Evolutionary conservation across 2,113 vertebrate genomes (phyloP).

Genomic region (Plestiodon gilberti): DNA sequence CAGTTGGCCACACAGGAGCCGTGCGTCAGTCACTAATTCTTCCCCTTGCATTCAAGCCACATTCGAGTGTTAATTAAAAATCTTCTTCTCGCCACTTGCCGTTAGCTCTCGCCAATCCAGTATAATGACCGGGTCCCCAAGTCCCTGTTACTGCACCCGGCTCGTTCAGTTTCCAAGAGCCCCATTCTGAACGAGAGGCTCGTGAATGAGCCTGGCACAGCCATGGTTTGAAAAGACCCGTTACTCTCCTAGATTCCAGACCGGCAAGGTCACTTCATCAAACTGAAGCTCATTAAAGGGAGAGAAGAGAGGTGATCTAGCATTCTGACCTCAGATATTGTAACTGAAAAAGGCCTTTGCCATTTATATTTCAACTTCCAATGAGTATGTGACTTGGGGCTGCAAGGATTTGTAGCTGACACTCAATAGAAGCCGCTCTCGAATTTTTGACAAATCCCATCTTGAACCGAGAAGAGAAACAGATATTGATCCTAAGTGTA

Average conservation of each 20-base stretch:
- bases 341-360: slow-evolving; percentile 78
- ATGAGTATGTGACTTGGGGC: slow-evolving; percentile 80
- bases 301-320: slow-evolving; percentile 76
- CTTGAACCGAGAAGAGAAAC: slow-evolving; percentile 86
- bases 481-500: slow-evolving; percentile 90
- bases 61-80: slow-evolving; percentile 58
- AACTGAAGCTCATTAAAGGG: slow-evolving; percentile 81
- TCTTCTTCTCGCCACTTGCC: slow-evolving; percentile 22
- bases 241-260: slow-evolving; percentile 60
- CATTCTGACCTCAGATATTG: slow-evolving; percentile 78
- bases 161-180: background rate
- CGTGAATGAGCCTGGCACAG: slow-evolving; percentile 24
- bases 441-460: slow-evolving; percentile 88
- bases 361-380: slow-evolving; percentile 83
- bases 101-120: slow-evolving; percentile 30
- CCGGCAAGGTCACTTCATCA: slow-evolving; percentile 77
- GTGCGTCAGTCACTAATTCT: slow-evolving; percentile 3
- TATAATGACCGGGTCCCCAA: slow-evolving; percentile 46
- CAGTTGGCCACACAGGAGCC: slow-evolving; percentile 16
- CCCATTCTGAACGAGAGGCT: background rate
- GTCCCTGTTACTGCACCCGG: background rate
- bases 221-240: slow-evolving; percentile 47
- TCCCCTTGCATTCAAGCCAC: slow-evolving; percentile 38
- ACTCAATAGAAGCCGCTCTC: slow-evolving; percentile 85
- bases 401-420: slow-evolving; percentile 86